Evolutionary conservation across 1,140 invertebrate species (phyloP).

Genomic region (Eriosoma lanigerum): DNA sequence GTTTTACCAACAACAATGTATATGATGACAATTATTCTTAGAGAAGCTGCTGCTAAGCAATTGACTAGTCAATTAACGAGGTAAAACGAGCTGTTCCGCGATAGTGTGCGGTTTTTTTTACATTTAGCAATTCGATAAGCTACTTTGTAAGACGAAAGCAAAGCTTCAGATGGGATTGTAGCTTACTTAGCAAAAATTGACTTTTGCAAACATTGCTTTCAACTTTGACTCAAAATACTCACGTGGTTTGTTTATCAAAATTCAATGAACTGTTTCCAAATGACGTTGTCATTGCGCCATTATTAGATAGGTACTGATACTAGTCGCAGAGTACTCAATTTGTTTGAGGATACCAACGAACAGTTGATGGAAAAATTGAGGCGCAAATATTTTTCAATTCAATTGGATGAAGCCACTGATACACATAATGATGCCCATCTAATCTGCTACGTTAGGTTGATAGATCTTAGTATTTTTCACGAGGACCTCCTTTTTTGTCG

Average conservation of each 20-base stretch:
- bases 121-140: slow-evolving; percentile 8
- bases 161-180: neutral
- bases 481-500: too few species aligned
- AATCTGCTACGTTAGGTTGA: neutral
- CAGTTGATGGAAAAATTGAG: neutral
- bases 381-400: neutral
- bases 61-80: too few species aligned
- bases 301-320: too few species aligned
- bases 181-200: neutral
- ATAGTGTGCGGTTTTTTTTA: slow-evolving; percentile 36
- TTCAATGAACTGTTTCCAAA: neutral
- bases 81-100: slow-evolving; percentile 27
- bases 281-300: too few species aligned
- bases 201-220: slow-evolving; percentile 22
- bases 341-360: neutral
- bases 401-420: neutral
- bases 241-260: neutral
- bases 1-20: slow-evolving; percentile 25
- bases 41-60: too few species aligned
- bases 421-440: neutral
- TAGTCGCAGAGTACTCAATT: neutral
- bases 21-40: slow-evolving; percentile 10
- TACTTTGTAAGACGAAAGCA: slow-evolving; percentile 18
- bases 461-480: too few species aligned
- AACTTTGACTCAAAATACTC: slow-evolving; percentile 11